These are phyloP conservation scores for Thecocarcelia acutangulata DNA, from an alignment of 2,888 invertebrate species.

Conservation along the genomic window DNA sequence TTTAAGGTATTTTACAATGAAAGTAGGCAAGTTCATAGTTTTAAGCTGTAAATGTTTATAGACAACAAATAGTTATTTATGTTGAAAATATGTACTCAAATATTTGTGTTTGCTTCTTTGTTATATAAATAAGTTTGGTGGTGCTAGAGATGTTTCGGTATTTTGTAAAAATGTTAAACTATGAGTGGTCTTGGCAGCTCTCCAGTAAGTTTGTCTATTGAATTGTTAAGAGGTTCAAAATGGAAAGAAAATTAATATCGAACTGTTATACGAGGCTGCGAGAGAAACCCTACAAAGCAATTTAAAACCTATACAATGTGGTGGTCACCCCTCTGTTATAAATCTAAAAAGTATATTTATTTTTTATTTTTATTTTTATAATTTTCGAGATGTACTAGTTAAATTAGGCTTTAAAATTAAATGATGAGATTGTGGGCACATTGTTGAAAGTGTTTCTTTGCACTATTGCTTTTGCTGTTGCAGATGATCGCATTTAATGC, in stretches of 20 bases:
- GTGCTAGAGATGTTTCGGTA: constrained; percentile 18
- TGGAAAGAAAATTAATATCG: not conserved
- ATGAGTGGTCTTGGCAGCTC: constrained; percentile 48
- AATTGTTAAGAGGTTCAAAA: constrained; percentile 4
- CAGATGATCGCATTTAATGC: too few species aligned
- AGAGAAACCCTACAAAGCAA: too few species aligned
- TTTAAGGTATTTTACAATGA: not conserved
- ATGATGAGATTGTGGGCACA: too few species aligned
- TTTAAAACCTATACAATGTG: too few species aligned
- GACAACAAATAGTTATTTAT: not conserved
- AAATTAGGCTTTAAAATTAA: too few species aligned
- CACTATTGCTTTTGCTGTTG: too few species aligned
- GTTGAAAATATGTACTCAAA: not conserved
- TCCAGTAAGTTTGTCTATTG: constrained; percentile 36
- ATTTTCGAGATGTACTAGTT: too few species aligned
- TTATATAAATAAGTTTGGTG: not conserved
- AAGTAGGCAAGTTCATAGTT: constrained; percentile 17
- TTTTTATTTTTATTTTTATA: too few species aligned
- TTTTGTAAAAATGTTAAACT: constrained; percentile 44
- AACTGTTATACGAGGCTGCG: too few species aligned
- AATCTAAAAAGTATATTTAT: too few species aligned
- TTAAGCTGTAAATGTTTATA: constrained; percentile 13
- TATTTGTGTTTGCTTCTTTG: constrained; percentile 12
- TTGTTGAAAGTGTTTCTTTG: too few species aligned
- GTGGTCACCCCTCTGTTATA: too few species aligned